Evolutionary conservation across 2,113 vertebrate species (phyloP).

Genomic region (Nannospalax galili): DNA sequence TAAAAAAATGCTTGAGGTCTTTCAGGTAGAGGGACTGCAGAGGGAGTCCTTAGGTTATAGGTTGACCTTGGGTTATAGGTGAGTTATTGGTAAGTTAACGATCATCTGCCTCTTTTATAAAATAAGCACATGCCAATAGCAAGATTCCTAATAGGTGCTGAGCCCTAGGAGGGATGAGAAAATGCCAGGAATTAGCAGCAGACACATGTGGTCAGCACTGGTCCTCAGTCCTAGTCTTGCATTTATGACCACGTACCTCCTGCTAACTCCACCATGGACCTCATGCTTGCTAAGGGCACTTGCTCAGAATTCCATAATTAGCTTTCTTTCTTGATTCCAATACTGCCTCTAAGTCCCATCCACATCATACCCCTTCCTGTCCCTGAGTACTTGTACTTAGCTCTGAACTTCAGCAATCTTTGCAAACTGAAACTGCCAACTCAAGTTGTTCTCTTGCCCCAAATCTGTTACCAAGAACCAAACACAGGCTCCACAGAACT

Average conservation of each 20-base stretch:
- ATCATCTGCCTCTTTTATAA: background rate
- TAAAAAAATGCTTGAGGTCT: too few species aligned
- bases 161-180: fast-evolving
- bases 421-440: background rate
- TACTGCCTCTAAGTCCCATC: background rate
- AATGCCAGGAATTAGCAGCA: fast-evolving
- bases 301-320: background rate
- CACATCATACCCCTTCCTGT: fast-evolving
- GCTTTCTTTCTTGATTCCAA: fast-evolving
- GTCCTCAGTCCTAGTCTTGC: fast-evolving
- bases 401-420: background rate
- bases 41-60: fast-evolving
- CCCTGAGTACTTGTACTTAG: fast-evolving
- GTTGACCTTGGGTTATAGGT: too few species aligned
- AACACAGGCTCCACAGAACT: background rate
- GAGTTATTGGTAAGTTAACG: too few species aligned
- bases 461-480: background rate
- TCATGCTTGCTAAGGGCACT: fast-evolving
- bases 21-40: fast-evolving
- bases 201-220: fast-evolving
- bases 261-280: fast-evolving
- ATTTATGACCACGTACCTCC: fast-evolving
- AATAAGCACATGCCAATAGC: background rate
- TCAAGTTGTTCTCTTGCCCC: background rate
- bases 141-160: background rate